A percentile compares a stretch with the other conserved stretches of the same genome.
Evolutionary conservation across 2,888 invertebrate genomes (phyloP).

Genomic region (Dryobotodes eremita): DNA sequence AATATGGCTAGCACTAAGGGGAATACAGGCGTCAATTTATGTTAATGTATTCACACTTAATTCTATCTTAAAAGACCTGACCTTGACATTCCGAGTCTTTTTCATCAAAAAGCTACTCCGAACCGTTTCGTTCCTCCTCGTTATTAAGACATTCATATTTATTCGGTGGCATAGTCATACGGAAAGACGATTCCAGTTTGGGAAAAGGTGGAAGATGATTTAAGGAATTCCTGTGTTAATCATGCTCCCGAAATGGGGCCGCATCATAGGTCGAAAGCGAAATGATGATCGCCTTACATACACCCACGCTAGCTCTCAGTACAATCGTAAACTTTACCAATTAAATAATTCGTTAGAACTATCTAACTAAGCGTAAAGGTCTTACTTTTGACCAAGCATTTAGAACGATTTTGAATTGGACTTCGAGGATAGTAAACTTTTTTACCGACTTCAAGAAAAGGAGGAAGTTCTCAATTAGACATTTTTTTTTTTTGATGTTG

Average conservation of each 20-base stretch:
- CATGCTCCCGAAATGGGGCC: constrained; percentile 21
- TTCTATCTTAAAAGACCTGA: not conserved
- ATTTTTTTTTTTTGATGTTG: no score
- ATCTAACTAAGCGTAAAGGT: not conserved
- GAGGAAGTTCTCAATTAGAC: no score
- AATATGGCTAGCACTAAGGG: no score
- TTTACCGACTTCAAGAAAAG: not conserved
- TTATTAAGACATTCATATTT: not conserved
- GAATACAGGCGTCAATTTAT: no score
- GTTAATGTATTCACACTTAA: not conserved
- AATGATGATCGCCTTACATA: not conserved
- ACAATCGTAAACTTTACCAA: not conserved
- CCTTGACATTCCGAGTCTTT: not conserved
- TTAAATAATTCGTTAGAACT: no score
- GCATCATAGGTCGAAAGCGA: constrained; percentile 5
- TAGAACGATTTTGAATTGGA: not conserved
- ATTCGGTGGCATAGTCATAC: not conserved
- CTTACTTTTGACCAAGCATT: not conserved
- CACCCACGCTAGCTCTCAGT: not conserved
- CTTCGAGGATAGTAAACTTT: not conserved
- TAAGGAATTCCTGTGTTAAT: constrained; percentile 16
- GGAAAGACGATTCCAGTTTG: not conserved
- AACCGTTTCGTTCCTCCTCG: not conserved
- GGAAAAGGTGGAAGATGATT: not conserved
- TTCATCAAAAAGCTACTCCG: not conserved